phyloP scores from a whole-genome alignment of 2,113 vertebrate species.

The Cyprinus carpio region DNA sequence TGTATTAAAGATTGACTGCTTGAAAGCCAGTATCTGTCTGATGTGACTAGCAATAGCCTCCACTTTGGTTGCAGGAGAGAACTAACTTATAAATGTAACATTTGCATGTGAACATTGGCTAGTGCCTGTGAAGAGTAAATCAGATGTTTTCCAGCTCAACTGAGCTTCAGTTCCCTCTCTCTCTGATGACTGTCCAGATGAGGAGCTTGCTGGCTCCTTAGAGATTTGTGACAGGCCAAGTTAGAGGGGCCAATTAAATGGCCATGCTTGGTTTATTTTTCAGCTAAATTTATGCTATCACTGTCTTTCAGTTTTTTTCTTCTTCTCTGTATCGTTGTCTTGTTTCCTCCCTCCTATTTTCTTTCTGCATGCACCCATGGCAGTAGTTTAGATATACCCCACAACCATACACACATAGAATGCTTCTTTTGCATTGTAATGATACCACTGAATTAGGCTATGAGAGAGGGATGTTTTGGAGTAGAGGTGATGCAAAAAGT shows the following conservation, averaged over 20 bases:
- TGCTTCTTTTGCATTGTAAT: background rate
- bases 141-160: slow-evolving; percentile 17
- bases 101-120: slow-evolving; percentile 45
- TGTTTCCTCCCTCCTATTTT: background rate
- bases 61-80: background rate
- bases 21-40: background rate
- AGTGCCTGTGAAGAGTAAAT: slow-evolving; percentile 27
- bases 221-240: slow-evolving; percentile 51
- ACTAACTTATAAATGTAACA: slow-evolving; percentile 48
- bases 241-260: slow-evolving; percentile 65
- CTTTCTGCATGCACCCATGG: background rate
- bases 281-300: slow-evolving; percentile 55
- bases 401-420: background rate
- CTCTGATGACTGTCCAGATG: slow-evolving; percentile 58
- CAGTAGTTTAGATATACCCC: background rate
- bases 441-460: background rate
- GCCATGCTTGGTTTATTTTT: slow-evolving; percentile 66
- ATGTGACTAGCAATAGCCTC: slow-evolving; percentile 27
- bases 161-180: slow-evolving; percentile 16
- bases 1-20: background rate
- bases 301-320: slow-evolving; percentile 48
- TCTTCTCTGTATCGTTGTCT: slow-evolving; percentile 7
- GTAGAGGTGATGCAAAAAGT: background rate
- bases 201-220: slow-evolving; percentile 52
- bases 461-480: too few relatives aligned